Base-by-base conservation (phyloP, 1,140 invertebrate species). In the Helicoverpa armigera region DNA sequence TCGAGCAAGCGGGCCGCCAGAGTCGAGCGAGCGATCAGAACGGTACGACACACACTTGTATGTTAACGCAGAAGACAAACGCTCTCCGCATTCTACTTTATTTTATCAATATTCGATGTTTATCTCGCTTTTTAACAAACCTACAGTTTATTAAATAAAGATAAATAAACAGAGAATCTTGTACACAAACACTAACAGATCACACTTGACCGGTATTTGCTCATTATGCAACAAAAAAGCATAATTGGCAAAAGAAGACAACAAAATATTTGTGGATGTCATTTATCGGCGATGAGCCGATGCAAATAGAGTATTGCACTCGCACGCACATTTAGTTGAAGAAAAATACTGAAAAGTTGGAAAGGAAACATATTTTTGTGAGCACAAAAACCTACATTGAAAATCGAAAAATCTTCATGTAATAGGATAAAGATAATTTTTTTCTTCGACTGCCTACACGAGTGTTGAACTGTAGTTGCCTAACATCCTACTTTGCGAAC, bases 11-110 rank as follows among this genome's bases (percentile, higher is more conserved):
- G 48, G 98, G 93, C 16, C 86, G 93, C 79, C 92, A 94, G 76
- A 98, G 98, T 95, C 96, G 97, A 92, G 96, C 97, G 58, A 98
- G 97, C 89, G 98, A 98, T 84, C 95, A 97, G 95, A 98, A 97
- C 97, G 98, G 98, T 98, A 97, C 96, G 96, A 75, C 35, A 82
- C 54, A 18, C 78, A 23, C 7, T 61, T 80, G 65, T 79, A 80
- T 85, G 69, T 84, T 83, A 82, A 86, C 83, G 79, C 80, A 74
- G 82, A 65, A 53, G 69, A 54, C 53, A 60, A 23, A 74, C 50
- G 74, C 74, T 77, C 43, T 77, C 43, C 43, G 63, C 61, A 78
- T 78, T 80, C 65, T 83, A 63, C 14, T 77, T 77, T 67, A 77
- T 53, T 54, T 77, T 65, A 67, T 43, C 54, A 73, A 75, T 12